These are phyloP conservation scores for Elegia similella DNA, from an alignment of 2,888 invertebrate species.

Conservation along the genomic window DNA sequence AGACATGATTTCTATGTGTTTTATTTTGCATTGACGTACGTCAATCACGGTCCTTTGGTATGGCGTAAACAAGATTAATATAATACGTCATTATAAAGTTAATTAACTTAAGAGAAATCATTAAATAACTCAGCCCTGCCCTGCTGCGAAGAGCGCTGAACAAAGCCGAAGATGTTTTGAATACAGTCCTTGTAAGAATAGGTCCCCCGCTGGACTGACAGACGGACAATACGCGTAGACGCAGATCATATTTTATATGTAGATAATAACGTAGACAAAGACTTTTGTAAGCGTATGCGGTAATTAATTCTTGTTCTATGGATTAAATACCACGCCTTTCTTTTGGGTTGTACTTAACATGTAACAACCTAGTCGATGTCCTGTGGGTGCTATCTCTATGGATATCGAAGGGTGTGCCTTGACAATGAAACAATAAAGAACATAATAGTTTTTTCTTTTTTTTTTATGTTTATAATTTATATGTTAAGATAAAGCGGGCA, in stretches of 20 bases:
- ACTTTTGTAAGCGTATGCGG: background rate
- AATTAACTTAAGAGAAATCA: background rate
- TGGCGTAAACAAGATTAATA: no score
- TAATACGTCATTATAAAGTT: background rate
- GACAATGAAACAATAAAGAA: no score
- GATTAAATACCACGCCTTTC: background rate
- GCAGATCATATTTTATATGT: constrained; percentile 7
- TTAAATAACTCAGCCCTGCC: background rate
- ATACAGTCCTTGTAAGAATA: background rate
- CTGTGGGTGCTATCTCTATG: no score
- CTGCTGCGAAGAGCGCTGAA: background rate
- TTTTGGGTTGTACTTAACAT: no score
- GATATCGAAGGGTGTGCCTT: no score
- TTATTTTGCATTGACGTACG: no score
- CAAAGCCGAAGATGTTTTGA: background rate
- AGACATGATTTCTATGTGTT: no score
- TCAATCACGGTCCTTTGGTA: no score
- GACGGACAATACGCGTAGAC: background rate
- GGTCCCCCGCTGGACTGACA: constrained; percentile 2
- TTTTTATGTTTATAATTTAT: no score
- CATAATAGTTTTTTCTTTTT: no score
- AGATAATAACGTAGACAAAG: background rate
- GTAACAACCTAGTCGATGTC: no score
- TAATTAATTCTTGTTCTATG: background rate
- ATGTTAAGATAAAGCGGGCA: no score